Base-by-base conservation (phyloP, 2,888 invertebrate species). In the Apotomis turbidana region DNA sequence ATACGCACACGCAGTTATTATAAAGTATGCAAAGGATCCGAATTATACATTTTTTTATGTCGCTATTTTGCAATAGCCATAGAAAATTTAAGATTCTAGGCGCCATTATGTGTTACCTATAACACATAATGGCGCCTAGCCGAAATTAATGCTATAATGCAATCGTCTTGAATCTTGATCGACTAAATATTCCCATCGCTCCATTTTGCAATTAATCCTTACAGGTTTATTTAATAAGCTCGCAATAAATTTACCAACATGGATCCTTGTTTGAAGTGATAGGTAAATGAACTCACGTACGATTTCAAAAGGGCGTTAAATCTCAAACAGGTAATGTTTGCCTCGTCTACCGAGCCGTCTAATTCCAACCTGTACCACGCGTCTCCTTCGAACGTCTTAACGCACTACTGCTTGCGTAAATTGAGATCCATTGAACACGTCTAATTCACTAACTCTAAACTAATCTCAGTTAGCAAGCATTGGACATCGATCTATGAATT, bases 331-430 rank as follows among this genome's bases (percentile, higher is more conserved):
- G 72, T 68, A 63, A 62, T 72, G 72, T 72, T 72, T 72, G 68
- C 68, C 63, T 68, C 72, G 72, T 72, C 72, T 72, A 72, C 72
- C 72, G 63, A 68, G 68, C 72, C 68, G 72, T 72, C 72, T 72
- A 72, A 72, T 72, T 72, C 68, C 46, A 68, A 41, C 52, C 54
- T 13, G n/a, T 68, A 72, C 58, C 63, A 36, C 58, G 68, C 58
- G 38, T 46, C 58, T 58, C 61, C 38, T 15, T 59, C 51, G 5
- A 58, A 38, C 72, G 57, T 55, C 62, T 57, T 44, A 10, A 62
- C 62, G 27, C 13, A 46, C 44, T 46, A 46, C 46, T 46, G 46
- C 58, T 13, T 58, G 41, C 5, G 3, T 13, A 15, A 59, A 12
- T 58, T 58, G 58, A 46, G 67, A 27, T 72, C 63, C 68, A 68